These are phyloP conservation scores for Apostichopus japonicus DNA, from an alignment of 35 echinoderm and acorn worm species.

Conservation along the genomic window DNA sequence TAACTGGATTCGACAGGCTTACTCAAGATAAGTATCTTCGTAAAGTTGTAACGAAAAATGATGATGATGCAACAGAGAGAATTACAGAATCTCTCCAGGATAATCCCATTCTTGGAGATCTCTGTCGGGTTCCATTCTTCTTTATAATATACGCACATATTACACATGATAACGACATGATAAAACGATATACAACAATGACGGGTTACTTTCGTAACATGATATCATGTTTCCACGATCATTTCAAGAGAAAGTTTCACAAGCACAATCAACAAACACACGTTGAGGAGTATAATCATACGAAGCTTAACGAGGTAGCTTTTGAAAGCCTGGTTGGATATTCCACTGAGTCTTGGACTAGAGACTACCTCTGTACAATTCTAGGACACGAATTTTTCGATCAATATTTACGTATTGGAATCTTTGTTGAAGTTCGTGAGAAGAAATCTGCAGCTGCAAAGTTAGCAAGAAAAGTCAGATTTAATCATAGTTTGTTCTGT, in stretches of 20 bases:
- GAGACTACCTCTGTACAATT: not conserved
- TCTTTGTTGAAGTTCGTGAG: not conserved
- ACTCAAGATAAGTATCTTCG: not conserved
- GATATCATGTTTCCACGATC: not conserved
- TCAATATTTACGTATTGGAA: not conserved
- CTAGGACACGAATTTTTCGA: not conserved
- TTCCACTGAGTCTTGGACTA: not conserved
- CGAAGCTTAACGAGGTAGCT: not conserved
- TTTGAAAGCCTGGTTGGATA: not conserved
- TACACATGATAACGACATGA: not conserved
- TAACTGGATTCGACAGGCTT: conserved; percentile 4
- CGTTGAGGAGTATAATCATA: not conserved
- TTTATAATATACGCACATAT: not conserved
- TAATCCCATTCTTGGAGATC: not conserved
- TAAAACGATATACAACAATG: not conserved
- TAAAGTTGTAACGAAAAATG: not conserved
- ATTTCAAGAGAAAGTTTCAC: not conserved
- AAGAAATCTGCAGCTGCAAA: not conserved
- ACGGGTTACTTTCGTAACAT: not conserved
- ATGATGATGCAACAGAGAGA: not conserved
- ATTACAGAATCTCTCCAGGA: not conserved
- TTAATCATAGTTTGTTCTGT: not conserved
- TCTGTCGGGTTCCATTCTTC: conserved; percentile 3
- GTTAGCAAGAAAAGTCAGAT: not conserved
- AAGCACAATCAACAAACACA: not conserved